Evolutionary conservation across 2,797 vertebrate genomes (phyloP).

Genomic region (Siniperca scherzeri): DNA sequence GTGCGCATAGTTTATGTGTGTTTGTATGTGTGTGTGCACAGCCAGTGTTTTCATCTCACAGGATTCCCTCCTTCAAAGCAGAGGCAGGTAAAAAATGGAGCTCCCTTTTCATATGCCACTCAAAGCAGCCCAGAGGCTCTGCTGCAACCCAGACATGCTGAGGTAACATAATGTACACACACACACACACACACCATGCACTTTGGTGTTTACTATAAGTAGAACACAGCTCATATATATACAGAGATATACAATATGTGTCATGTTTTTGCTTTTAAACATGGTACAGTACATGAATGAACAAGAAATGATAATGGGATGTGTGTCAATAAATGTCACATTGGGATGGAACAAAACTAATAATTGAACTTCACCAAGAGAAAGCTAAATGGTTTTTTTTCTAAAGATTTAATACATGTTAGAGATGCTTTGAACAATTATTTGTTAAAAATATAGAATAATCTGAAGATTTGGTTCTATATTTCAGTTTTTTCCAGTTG

Average conservation of each 20-base stretch:
- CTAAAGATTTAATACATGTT: background rate
- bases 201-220: background rate
- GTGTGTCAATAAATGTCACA: background rate
- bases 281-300: background rate
- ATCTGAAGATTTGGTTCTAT: too few species aligned
- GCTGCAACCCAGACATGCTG: conserved; percentile 22
- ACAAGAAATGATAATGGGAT: background rate
- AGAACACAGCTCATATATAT: conserved; percentile 9
- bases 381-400: background rate
- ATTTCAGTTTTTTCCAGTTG: too few species aligned
- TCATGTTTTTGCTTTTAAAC: background rate
- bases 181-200: background rate
- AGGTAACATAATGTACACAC: conserved; percentile 16
- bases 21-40: background rate
- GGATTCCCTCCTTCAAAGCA: conserved; percentile 37
- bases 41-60: conserved; percentile 19
- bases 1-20: background rate
- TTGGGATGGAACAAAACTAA: background rate
- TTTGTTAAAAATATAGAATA: too few species aligned
- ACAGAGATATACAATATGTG: too few species aligned
- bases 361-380: background rate
- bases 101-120: conserved; percentile 49
- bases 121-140: conserved; percentile 34
- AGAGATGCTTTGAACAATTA: background rate
- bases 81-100: conserved; percentile 23